Base-by-base conservation (phyloP, 2,797 vertebrate genomes). In the Cuniculus paca region DNA sequence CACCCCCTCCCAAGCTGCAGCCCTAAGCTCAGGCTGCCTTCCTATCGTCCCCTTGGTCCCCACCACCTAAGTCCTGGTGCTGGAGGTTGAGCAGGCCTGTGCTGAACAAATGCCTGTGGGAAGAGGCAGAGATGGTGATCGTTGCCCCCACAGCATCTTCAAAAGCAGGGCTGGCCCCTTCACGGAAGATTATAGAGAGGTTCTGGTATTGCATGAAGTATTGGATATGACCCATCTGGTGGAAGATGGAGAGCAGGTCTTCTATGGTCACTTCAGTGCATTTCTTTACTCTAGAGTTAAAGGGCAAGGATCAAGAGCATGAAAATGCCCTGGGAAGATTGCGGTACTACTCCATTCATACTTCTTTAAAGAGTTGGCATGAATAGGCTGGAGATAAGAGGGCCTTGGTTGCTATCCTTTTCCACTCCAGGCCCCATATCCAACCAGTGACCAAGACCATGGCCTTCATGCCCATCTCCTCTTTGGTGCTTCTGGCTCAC, bases 181-280 rank as follows among this genome's bases (percentile, higher is more conserved):
- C 98, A 0, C 99, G 99, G 99, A 99, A 99, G 5, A 99, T 98
- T 68, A 99, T 90, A 0, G 99, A 99, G 97, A 99, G 99, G 90
- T 99, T 98, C 98, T 99, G 99, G 98, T 99, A 99, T 98, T 99
- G 99, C 97, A 99, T 97, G 98, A 99, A 99, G 97, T 99, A 99
- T 98, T 99, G 99, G 60, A 99, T 98, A 0, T 99, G 99, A 60
- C 99, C 99, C 99, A 99, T 99, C 98, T 99, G 99, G 0, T 99
- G 99, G 94, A 99, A 99, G 85, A 99, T 98, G 0, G 99, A 99
- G 98, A 99, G 99, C 97, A 99, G 99, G 98, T 99, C 99, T 0
- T 99, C 99, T 99, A 99, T 99, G 65, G 99, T 99, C 97, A 99
- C 99, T 90, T 99, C 99, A 0, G 99, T 99, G 98, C 99, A 99